phyloP scores from a whole-genome alignment of 2,888 invertebrate species.

The Amphipyra berbera region DNA sequence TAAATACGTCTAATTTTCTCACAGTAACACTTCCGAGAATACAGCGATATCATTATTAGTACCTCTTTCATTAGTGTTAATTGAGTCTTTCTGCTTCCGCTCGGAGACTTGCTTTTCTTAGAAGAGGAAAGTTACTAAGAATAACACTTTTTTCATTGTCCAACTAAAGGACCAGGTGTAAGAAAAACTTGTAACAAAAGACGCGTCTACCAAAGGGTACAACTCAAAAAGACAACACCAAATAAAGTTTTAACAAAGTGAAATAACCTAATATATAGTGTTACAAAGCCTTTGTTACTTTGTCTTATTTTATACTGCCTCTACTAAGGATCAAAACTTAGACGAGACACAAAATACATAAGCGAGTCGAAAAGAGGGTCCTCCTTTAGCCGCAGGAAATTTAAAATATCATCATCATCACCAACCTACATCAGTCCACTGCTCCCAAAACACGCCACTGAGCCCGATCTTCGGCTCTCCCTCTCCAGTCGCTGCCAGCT shows the following conservation, averaged over 20 bases:
- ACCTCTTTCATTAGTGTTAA: slow-evolving; percentile 1
- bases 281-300: slow-evolving; percentile 63
- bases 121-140: slow-evolving; percentile 10
- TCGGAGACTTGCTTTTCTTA: not conserved
- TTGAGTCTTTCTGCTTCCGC: not conserved
- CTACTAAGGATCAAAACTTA: slow-evolving; percentile 41
- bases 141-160: slow-evolving; percentile 5
- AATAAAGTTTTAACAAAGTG: slow-evolving; percentile 65
- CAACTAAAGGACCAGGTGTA: slow-evolving; percentile 43
- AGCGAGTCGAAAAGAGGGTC: too few species aligned
- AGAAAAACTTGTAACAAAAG: slow-evolving; percentile 45
- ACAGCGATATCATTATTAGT: too few species aligned
- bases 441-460: too few species aligned
- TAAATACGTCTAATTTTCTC: too few species aligned
- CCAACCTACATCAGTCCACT: too few species aligned
- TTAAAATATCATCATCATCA: too few species aligned
- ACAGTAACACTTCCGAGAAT: too few species aligned
- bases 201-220: slow-evolving; percentile 40
- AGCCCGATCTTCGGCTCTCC: too few species aligned
- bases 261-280: slow-evolving; percentile 68
- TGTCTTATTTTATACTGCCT: slow-evolving; percentile 35
- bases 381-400: too few species aligned
- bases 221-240: slow-evolving; percentile 56
- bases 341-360: too few species aligned
- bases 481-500: too few species aligned